These are phyloP conservation scores for Takifugu flavidus DNA, from an alignment of 2,113 vertebrate genomes.

Conservation along the genomic window DNA sequence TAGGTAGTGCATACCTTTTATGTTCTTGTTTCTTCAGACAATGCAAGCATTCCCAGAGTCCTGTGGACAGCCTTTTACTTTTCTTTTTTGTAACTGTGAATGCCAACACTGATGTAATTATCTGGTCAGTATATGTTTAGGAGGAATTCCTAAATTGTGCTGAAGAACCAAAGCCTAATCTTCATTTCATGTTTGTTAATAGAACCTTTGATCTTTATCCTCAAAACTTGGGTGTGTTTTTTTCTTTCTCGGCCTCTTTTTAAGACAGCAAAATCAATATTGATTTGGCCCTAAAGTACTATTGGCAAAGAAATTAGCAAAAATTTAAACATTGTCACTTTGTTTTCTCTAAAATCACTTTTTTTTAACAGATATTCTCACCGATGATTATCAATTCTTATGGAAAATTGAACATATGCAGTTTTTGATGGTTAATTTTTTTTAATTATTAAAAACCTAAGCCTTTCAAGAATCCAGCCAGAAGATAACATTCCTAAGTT, in stretches of 20 bases:
- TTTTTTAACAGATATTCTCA: neutral
- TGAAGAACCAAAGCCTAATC: conserved; percentile 58
- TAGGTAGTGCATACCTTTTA: conserved; percentile 28
- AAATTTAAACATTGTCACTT: neutral
- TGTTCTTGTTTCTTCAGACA: conserved; percentile 46
- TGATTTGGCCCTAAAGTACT: too few species aligned
- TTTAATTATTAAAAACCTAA: conserved; percentile 50
- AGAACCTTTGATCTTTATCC: conserved; percentile 35
- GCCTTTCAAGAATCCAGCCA: conserved; percentile 9
- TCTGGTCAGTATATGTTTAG: conserved; percentile 20
- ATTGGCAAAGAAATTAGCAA: too few species aligned
- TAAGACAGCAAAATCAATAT: conserved; percentile 16
- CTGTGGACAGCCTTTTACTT: conserved; percentile 41
- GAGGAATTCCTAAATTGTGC: conserved; percentile 31
- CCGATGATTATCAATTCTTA: conserved; percentile 12
- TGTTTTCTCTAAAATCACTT: neutral
- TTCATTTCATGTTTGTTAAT: conserved; percentile 46
- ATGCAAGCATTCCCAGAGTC: conserved; percentile 59
- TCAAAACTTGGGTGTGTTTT: too few species aligned
- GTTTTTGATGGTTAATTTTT: conserved; percentile 28
- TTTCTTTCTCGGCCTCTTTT: conserved; percentile 26
- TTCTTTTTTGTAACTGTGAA: conserved; percentile 8
- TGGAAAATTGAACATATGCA: conserved; percentile 19
- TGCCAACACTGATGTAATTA: conserved; percentile 43
- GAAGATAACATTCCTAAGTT: neutral